Conservation (phyloP, 2,113 vertebrate genomes). For the Alaudala cheleensis region DNA sequence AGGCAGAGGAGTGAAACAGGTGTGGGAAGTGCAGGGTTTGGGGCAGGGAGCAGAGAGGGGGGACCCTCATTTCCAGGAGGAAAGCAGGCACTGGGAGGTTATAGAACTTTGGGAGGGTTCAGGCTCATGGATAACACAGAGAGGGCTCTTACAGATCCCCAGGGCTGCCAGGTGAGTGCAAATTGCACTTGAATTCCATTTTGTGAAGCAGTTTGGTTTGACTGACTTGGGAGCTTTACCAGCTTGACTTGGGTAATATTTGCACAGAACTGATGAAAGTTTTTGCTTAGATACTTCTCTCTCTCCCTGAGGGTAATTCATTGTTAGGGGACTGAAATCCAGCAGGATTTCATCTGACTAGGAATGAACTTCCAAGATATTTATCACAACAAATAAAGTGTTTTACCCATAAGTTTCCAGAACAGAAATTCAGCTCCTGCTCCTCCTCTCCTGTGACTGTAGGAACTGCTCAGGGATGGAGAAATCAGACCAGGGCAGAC, state of each 20-base stretch:
- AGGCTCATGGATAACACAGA: neutral
- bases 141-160: neutral
- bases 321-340: neutral
- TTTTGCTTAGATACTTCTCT: neutral
- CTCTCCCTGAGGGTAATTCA: neutral
- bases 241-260: neutral
- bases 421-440: neutral
- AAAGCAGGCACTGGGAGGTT: accelerated
- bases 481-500: neutral
- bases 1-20: neutral
- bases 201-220: neutral
- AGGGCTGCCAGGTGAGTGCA: neutral
- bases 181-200: neutral
- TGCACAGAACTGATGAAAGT: neutral
- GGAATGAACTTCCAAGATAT: neutral
- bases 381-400: neutral
- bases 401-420: neutral
- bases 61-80: neutral
- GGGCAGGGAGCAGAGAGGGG: neutral
- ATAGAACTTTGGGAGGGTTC: accelerated
- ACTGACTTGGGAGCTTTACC: neutral
- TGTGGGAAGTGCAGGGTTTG: accelerated
- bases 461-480: neutral
- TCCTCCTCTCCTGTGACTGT: neutral
- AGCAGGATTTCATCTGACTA: neutral